Percentiles rank a stretch among this genome's conserved stretches.
Conservation (phyloP, 2,113 vertebrate genomes). For the Bos indicus region DNA sequence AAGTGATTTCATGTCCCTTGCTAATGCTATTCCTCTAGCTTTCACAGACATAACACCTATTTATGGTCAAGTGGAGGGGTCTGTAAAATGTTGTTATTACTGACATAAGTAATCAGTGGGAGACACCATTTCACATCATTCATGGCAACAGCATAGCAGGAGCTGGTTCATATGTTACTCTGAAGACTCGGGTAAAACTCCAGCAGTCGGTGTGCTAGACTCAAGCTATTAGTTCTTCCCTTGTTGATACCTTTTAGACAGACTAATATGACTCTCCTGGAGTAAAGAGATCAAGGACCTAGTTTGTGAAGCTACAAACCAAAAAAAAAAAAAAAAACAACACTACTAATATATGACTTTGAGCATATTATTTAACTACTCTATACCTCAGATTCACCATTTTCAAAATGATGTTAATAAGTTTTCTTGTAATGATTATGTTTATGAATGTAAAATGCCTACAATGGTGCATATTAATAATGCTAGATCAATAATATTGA, state of each 20-base stretch:
- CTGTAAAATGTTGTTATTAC: background rate
- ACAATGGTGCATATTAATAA: background rate
- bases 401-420: background rate
- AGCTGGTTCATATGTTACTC: background rate
- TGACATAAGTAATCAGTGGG: background rate
- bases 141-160: background rate
- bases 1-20: background rate
- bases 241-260: background rate
- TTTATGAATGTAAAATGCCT: background rate
- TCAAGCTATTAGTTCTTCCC: background rate
- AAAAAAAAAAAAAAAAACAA: background rate
- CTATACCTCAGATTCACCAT: background rate
- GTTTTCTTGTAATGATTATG: background rate
- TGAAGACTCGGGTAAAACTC: background rate
- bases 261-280: background rate
- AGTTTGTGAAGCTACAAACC: background rate
- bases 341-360: background rate
- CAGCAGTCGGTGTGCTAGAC: background rate
- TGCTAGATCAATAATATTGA: background rate
- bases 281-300: background rate
- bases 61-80: background rate
- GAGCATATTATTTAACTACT: background rate
- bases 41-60: background rate
- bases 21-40: background rate
- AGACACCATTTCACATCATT: background rate